phyloP scores from a whole-genome alignment of 2,113 vertebrate genomes.

The Riparia riparia region DNA sequence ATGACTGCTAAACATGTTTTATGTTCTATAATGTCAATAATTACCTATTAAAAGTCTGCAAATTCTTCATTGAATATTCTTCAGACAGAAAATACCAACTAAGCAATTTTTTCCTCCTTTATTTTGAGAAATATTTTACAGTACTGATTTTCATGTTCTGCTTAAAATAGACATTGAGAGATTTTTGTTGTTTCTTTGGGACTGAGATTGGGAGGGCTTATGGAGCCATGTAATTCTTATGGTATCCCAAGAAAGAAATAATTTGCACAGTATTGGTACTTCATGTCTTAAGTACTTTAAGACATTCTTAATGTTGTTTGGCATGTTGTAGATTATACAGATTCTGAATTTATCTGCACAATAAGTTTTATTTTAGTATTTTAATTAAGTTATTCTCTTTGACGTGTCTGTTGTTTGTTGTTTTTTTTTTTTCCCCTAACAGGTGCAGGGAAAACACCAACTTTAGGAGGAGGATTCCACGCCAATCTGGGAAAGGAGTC shows the following conservation, averaged over 20 bases:
- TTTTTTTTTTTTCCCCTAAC: neutral
- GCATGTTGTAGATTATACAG: neutral
- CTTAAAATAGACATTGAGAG: neutral
- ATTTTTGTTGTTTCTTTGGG: neutral
- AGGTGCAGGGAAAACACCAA: slow-evolving; percentile 83
- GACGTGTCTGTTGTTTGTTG: neutral
- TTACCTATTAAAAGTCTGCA: neutral
- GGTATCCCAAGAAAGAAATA: neutral
- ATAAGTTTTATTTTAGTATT: neutral
- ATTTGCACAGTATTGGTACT: neutral
- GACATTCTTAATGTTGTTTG: neutral
- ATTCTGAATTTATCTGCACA: neutral
- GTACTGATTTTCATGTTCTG: neutral
- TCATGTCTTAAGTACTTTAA: neutral
- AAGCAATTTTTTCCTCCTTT: neutral
- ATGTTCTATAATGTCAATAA: neutral
- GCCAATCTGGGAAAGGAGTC: slow-evolving; percentile 89
- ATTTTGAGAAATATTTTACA: neutral
- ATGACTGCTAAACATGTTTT: neutral
- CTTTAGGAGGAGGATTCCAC: slow-evolving; percentile 86
- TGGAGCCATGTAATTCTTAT: neutral
- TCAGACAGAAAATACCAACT: neutral
- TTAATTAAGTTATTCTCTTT: neutral
- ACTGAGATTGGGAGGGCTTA: neutral
- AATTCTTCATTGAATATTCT: neutral